Base-by-base conservation (phyloP, 2,888 invertebrate species). In the Stomorhina lunata region DNA sequence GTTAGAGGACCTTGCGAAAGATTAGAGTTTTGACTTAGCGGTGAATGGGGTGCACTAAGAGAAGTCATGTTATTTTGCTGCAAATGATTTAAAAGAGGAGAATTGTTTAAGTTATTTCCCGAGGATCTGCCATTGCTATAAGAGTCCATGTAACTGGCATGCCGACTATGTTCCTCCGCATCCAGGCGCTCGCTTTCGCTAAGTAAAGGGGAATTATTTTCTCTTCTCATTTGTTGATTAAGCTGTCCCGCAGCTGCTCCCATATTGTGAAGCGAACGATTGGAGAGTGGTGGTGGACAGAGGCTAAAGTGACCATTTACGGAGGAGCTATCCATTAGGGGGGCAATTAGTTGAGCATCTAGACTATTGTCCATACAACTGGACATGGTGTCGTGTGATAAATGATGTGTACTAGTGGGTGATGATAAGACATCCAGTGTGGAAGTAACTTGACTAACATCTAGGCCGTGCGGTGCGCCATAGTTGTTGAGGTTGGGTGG, bases 401-500 rank as follows among this genome's bases (percentile, higher is more conserved):
- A 72, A 53, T 88, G 88, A 76, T 88, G 88, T 7, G 87, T 86
- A 59, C 84, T 86, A 2, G 87, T 85, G 12, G 88, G 75, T n/a
- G 88, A 86, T 4, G 88, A 86, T 61, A 90, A 85, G 0, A 89
- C 85, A 77, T 90, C 90, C 40, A 91, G 71, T 0, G 90, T 85
- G 15, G 91, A 88, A 34, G 87, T 88, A 0, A 91, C 90, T 78
- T 90, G 91, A 75, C 85, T 86, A 55, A 87, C 87, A 75, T 91
- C 90, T 84, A 91, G 76, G 6, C 84, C 68, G 63, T 90, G 88
- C 4, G 89, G 87, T 68, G 91, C 90, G 81, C 90, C 90, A 84
- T 90, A 90, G 48, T 86, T 89, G 66, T 86, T 88, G 34, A 90
- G 87, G 69, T 89, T 87, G 7, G 91, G 90, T 9, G 91, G 90